Conservation (phyloP, 1,140 invertebrate genomes). For the Geopemphigus sp. region DNA sequence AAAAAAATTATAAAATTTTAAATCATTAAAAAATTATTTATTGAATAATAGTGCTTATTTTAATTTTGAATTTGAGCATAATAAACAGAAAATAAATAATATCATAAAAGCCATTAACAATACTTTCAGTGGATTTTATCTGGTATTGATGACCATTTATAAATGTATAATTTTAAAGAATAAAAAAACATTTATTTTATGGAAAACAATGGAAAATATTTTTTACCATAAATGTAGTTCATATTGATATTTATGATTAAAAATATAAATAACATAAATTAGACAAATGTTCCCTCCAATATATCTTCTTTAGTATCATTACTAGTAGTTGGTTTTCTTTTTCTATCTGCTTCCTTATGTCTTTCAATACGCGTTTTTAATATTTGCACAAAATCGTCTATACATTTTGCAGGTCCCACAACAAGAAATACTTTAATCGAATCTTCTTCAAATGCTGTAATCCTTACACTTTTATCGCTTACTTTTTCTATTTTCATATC, state of each 20-base stretch:
- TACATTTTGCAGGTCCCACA: slow-evolving; percentile 18
- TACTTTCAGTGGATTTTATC: slow-evolving; percentile 5
- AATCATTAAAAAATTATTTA: not conserved
- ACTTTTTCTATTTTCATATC: slow-evolving; percentile 87
- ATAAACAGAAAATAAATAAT: not conserved
- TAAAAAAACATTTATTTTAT: slow-evolving; percentile 14
- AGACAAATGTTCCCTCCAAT: slow-evolving; percentile 29
- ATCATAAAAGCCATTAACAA: not conserved
- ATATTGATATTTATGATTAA: slow-evolving; percentile 9
- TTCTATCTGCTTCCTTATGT: slow-evolving; percentile 42
- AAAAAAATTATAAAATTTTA: not conserved
- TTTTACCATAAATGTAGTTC: slow-evolving; percentile 20
- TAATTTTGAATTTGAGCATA: slow-evolving; percentile 2
- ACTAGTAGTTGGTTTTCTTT: not conserved
- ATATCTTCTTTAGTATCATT: not conserved
- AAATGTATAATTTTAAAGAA: not conserved
- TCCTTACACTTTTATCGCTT: slow-evolving; percentile 78
- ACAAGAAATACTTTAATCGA: slow-evolving; percentile 45
- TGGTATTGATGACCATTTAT: not conserved
- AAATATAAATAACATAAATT: not conserved
- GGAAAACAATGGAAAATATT: slow-evolving; percentile 19
- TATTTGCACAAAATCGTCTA: slow-evolving; percentile 27
- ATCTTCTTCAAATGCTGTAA: slow-evolving; percentile 80
- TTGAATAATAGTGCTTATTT: not conserved
- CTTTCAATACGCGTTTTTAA: slow-evolving; percentile 24